phyloP scores from a whole-genome alignment of 2,888 invertebrate species.

The Bembecia ichneumoniformis region DNA sequence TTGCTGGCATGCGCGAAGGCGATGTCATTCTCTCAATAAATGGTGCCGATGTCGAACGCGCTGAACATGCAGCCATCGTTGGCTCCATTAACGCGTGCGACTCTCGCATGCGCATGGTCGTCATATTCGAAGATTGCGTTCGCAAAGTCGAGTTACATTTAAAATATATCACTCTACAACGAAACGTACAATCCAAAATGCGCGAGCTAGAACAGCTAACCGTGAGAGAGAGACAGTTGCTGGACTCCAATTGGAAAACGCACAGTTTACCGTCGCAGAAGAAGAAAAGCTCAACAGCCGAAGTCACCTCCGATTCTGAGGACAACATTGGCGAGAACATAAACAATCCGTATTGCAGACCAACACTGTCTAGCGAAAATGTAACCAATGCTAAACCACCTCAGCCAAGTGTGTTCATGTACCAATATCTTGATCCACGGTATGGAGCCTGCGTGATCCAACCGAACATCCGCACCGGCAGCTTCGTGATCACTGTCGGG shows the following conservation, averaged over 20 bases:
- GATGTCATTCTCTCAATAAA: constrained; percentile 97
- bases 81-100: constrained; percentile 92
- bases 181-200: constrained; percentile 86
- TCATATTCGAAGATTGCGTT: constrained; percentile 96
- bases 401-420: constrained; percentile 69
- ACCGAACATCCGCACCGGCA: constrained; percentile 76
- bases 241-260: constrained; percentile 91
- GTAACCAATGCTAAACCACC: constrained; percentile 67
- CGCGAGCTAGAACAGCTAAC: constrained; percentile 87
- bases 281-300: constrained; percentile 76
- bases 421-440: constrained; percentile 80
- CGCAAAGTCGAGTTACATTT: constrained; percentile 94
- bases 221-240: constrained; percentile 84
- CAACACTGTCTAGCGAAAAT: constrained; percentile 87
- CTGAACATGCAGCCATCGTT: constrained; percentile 95
- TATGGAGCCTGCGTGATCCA: constrained; percentile 80
- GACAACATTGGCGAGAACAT: constrained; percentile 58
- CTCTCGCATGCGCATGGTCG: constrained; percentile 93
- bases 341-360: constrained; percentile 78
- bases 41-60: constrained; percentile 94
- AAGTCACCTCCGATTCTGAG: constrained; percentile 54
- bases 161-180: constrained; percentile 91
- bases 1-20: constrained; percentile 95
- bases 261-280: constrained; percentile 90
- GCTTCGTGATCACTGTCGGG: constrained; percentile 81